Conservation (phyloP, 2,113 vertebrate species). For the Gymnogyps californianus region DNA sequence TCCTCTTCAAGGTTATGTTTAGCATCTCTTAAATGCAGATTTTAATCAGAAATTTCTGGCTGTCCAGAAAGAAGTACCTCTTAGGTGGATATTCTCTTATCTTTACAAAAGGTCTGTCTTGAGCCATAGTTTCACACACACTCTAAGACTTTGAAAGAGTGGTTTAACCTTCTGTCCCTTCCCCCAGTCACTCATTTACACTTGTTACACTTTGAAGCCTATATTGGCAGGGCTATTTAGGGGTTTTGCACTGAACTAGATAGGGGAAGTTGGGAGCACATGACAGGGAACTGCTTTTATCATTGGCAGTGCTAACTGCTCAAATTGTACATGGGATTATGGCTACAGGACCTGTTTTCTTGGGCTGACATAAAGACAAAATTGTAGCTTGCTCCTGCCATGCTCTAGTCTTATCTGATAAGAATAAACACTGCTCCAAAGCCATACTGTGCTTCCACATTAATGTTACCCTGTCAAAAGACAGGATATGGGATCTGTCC, state of each 20-base stretch:
- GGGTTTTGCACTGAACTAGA: neutral
- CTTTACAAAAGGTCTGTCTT: neutral
- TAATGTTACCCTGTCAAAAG: neutral
- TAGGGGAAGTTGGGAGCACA: neutral
- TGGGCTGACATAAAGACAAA: neutral
- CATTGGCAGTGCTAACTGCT: neutral
- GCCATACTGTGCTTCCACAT: neutral
- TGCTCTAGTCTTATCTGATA: neutral
- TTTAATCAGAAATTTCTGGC: neutral
- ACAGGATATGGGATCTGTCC: neutral
- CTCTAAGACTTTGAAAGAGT: neutral
- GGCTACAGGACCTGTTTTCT: neutral
- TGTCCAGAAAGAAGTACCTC: neutral
- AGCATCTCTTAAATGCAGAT: neutral
- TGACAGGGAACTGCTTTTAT: neutral
- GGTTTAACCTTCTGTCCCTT: neutral
- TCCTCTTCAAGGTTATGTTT: slow-evolving; percentile 12
- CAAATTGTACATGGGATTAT: neutral
- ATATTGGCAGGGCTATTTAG: neutral
- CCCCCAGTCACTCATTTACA: neutral
- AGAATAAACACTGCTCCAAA: neutral
- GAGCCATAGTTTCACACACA: neutral
- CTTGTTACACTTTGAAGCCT: neutral
- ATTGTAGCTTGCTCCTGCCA: neutral
- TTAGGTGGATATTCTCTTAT: neutral